Base-by-base conservation (phyloP, 2,888 invertebrate genomes). In the Platypus cylindrus region DNA sequence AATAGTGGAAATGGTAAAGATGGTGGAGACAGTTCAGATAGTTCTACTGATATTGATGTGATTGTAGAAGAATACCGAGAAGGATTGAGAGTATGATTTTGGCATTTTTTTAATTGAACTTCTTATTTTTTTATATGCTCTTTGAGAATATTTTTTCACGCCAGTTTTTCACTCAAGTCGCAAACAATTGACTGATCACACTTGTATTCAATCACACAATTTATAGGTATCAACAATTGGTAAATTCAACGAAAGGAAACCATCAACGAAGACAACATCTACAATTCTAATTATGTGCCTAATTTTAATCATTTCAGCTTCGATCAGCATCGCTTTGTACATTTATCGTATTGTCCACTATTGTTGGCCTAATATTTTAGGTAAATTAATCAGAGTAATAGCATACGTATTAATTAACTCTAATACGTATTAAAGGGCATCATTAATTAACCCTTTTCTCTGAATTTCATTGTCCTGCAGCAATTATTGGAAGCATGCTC, bases 61-160 rank as follows among this genome's bases (percentile, higher is more conserved):
- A 77, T 77, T 11, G 81, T 82, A 1, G 78, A 79, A 50, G 81
- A 81, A 52, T 82, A 81, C 51, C 71, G 73, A 39, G 80, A 80
- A 50, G 71, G 72, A 47, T 67, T 80, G 43, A 75, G 77, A 61
- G 79, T 76, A 56, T 50, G 37, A 23, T 26, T 30, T 25, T 11
- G n/a, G n/a, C n/a, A n/a, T n/a, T n/a, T n/a, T n/a, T n/a, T n/a
- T n/a, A n/a, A n/a, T n/a, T n/a, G n/a, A n/a, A n/a, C n/a, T n/a
- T n/a, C n/a, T n/a, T n/a, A n/a, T n/a, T n/a, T n/a, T n/a, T n/a
- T n/a, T n/a, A n/a, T n/a, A n/a, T n/a, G n/a, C n/a, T n/a, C n/a
- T n/a, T n/a, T n/a, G n/a, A n/a, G n/a, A n/a, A n/a, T n/a, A n/a
- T n/a, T n/a, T n/a, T n/a, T n/a, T n/a, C n/a, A n/a, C n/a, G n/a